Base-by-base conservation (phyloP, 2,797 vertebrate species). In the Choloepus didactylus region DNA sequence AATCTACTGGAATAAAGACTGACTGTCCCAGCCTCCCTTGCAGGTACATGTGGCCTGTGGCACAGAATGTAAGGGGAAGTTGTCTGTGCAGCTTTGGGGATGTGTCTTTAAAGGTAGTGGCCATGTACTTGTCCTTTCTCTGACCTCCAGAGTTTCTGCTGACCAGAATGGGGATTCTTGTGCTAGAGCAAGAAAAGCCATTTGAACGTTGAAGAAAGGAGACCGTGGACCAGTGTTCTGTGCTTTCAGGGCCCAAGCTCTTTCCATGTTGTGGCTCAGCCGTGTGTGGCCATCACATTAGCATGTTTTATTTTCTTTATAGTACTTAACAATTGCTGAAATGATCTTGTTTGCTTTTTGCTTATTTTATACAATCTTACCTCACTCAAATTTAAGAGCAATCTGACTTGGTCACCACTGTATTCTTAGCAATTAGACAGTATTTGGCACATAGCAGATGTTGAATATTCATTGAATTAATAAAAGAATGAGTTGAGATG, bases 281-380 rank as follows among this genome's bases (percentile, higher is more conserved):
- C 18, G 59, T 29, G 2, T 41, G 25, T 44, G 4, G 4, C 14
- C 6, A 23, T 66, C 0, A 85, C 0, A 70, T 35, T 35, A 77
- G 67, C 25, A 29, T 25, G 2, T 29, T 84, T 77, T 41, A 9
- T 83, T 75, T n/a, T 67, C 41, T 80, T 80, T 25, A 2, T 75
- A 29, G 67, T 59, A 38, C 6, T 67, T 77, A 60, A 89, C 1
- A n/a, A 25, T 84, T 89, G 14, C 14, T 83, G 16, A 81, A 31
- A 62, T 87, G n/a, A 79, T 31, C 49, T 69, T 80, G 44, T 72
- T 84, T 59, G 7, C 15, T 62, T 86, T 72, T 73, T 27, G 15
- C 44, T 95, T 77, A 27, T 15, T 79, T 92, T 90, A 77, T 11
- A 64, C 38, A 4, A 90, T 60, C 41, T 96, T 89, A 41, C 9